Evolutionary conservation across 2,797 vertebrate species (phyloP).

Genomic region (Takifugu rubripes): DNA sequence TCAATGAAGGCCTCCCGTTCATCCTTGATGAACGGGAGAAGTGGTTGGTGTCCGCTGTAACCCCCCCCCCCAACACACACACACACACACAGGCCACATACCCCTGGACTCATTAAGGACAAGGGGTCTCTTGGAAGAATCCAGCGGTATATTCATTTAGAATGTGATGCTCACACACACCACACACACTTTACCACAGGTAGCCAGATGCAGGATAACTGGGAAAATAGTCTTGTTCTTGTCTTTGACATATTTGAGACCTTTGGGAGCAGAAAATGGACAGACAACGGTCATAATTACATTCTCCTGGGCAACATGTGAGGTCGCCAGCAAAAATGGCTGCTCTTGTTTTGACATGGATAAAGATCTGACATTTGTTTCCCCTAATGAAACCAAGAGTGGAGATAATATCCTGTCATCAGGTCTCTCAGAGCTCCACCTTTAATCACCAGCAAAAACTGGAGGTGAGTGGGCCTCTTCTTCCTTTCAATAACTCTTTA

Average conservation of each 20-base stretch:
- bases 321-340: neutral
- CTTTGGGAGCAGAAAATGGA: too few species aligned
- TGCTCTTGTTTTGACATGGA: slow-evolving; percentile 18
- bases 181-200: slow-evolving; percentile 54
- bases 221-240: too few species aligned
- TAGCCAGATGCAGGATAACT: too few species aligned
- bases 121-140: slow-evolving; percentile 52
- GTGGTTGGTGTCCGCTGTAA: slow-evolving; percentile 18
- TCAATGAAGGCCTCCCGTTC: slow-evolving; percentile 45
- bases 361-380: slow-evolving; percentile 24
- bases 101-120: slow-evolving; percentile 35
- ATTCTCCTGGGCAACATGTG: too few species aligned
- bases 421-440: slow-evolving; percentile 23
- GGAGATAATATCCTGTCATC: slow-evolving; percentile 18
- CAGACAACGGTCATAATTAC: too few species aligned
- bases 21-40: slow-evolving; percentile 32
- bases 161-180: slow-evolving; percentile 35
- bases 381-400: slow-evolving; percentile 36
- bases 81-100: slow-evolving; percentile 12
- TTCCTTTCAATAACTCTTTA: slow-evolving; percentile 20
- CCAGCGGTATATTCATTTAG: slow-evolving; percentile 54
- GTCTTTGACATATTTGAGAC: too few species aligned
- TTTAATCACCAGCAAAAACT: slow-evolving; percentile 32
- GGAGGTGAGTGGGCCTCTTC: slow-evolving; percentile 4
- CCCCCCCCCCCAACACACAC: slow-evolving; percentile 31